phyloP scores from a whole-genome alignment of 2,797 vertebrate species.

The Etheostoma nigrum region DNA sequence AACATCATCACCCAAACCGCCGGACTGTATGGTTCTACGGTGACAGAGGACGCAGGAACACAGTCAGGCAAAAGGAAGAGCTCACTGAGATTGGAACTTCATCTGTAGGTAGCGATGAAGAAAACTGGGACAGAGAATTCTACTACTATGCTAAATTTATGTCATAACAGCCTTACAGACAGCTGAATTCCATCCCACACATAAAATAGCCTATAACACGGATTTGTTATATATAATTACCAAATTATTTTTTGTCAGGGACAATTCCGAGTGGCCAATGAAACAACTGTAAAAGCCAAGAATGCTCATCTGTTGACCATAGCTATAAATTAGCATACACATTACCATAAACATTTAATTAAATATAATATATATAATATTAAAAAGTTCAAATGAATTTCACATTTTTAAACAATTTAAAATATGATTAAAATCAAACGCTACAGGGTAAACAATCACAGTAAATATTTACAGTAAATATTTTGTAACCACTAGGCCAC shows the following conservation, averaged over 20 bases:
- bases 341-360: not conserved
- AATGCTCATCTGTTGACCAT: not conserved
- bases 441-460: too few species aligned
- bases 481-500: not conserved
- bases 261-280: not conserved
- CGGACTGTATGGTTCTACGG: slow-evolving; percentile 93
- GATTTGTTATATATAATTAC: not conserved
- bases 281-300: not conserved
- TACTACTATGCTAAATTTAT: not conserved
- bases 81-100: not conserved
- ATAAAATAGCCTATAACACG: not conserved
- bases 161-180: not conserved
- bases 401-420: too few species aligned
- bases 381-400: too few species aligned
- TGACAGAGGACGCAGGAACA: not conserved
- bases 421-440: too few species aligned
- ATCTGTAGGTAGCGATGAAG: not conserved
- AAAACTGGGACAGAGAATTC: not conserved
- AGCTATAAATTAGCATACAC: not conserved
- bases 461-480: not conserved
- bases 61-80: not conserved
- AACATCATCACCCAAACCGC: slow-evolving; percentile 99
- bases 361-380: too few species aligned
- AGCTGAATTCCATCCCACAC: not conserved
- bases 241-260: too few species aligned